phyloP scores from a whole-genome alignment of 2,888 invertebrate genomes.

The Scrobipalpa costella region DNA sequence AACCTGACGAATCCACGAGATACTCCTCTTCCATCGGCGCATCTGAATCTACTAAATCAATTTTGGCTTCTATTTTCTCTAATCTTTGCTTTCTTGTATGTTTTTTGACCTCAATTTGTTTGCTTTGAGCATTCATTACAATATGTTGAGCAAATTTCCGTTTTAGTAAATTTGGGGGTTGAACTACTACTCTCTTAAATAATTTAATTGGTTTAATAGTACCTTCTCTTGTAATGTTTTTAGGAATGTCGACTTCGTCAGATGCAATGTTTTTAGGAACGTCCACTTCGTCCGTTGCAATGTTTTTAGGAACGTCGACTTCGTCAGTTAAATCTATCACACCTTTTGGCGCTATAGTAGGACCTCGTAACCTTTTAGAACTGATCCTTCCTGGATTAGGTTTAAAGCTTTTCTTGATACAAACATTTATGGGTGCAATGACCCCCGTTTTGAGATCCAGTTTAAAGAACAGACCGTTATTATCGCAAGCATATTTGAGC shows the following conservation, averaged over 20 bases:
- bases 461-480: slow-evolving; percentile 60
- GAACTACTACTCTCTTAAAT: slow-evolving; percentile 30
- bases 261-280: too few species aligned
- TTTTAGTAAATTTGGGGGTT: slow-evolving; percentile 9
- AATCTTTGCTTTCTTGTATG: slow-evolving; percentile 29
- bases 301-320: slow-evolving; percentile 25
- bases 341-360: slow-evolving; percentile 22
- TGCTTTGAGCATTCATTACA: neutral
- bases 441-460: slow-evolving; percentile 55
- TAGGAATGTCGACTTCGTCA: slow-evolving; percentile 22
- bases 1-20: slow-evolving; percentile 34
- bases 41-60: slow-evolving; percentile 46
- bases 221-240: slow-evolving; percentile 8
- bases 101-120: neutral
- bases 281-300: slow-evolving; percentile 23
- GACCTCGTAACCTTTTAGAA: too few species aligned
- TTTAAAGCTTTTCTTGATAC: slow-evolving; percentile 50
- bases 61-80: slow-evolving; percentile 37
- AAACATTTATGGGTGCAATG: slow-evolving; percentile 60
- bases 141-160: neutral
- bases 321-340: slow-evolving; percentile 67
- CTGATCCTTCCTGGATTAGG: too few species aligned
- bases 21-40: slow-evolving; percentile 45
- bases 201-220: slow-evolving; percentile 47
- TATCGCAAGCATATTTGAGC: slow-evolving; percentile 57